Conservation (phyloP, 2,113 vertebrate genomes). For the Mohoua ochrocephala region DNA sequence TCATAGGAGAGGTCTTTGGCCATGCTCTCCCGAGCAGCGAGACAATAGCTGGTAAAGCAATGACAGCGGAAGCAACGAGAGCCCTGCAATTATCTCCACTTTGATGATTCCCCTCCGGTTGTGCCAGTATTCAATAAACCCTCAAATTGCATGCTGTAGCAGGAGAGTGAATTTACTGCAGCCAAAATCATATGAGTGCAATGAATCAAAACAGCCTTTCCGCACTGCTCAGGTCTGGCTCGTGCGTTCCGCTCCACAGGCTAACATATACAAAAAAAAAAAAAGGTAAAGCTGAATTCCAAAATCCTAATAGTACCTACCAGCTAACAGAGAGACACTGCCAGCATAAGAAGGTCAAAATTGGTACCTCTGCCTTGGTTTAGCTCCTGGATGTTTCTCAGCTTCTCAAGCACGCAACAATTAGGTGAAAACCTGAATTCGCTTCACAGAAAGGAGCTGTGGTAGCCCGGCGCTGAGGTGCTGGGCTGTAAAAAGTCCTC, state of each 20-base stretch:
- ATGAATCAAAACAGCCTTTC: conserved; percentile 50
- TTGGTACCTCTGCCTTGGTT: neutral
- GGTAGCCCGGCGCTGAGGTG: neutral
- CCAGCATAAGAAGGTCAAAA: neutral
- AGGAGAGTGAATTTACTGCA: conserved; percentile 50
- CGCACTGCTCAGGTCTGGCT: neutral
- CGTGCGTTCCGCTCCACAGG: neutral
- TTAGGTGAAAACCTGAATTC: neutral
- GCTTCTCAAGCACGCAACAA: neutral
- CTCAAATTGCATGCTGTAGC: conserved; percentile 53
- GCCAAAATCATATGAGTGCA: conserved; percentile 50
- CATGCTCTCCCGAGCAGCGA: neutral
- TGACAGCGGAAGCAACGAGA: conserved; percentile 8
- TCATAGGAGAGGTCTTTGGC: conserved; percentile 30
- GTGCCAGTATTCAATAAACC: conserved; percentile 35
- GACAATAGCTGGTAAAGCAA: conserved; percentile 45
- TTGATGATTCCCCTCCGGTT: conserved; percentile 39
- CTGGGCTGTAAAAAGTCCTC: neutral
- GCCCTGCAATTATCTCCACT: conserved; percentile 39
- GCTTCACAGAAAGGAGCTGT: neutral
- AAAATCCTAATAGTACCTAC: neutral
- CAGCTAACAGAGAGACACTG: neutral
- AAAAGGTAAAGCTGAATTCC: neutral
- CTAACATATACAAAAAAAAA: neutral
- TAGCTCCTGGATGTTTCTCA: neutral